Base-by-base conservation (phyloP, 2,113 vertebrate genomes). In the Aramus guarauna region DNA sequence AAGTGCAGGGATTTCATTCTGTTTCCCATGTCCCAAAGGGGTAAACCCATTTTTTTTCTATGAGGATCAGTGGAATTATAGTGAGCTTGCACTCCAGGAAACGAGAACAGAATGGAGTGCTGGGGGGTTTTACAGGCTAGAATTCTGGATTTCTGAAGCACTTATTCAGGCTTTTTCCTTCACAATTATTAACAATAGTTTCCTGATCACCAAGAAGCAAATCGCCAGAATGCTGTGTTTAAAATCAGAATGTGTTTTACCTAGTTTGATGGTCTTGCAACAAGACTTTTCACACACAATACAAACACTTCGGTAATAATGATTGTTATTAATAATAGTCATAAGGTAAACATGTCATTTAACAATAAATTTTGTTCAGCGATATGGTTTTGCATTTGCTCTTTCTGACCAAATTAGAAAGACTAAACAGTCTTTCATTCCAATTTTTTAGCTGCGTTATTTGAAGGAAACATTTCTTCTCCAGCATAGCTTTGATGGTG, bases 401-500 rank as follows among this genome's bases (percentile, higher is more conserved):
- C 39, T 56, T 76, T 79, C 22, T 91, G 50, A 69, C 12, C n/a
- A 69, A 62, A 80, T 48, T 83, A 75, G 62, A 68, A 90, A 83
- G 29, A 52, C 34, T 63, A 14, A 22, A 36, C 16, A 27, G 11
- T 18, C 88, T 85, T 91, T 41, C 0, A n/a, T 85, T 85, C 60
- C 3, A 23, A 48, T 50, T 56, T 90, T 90, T 81, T 16, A 62
- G 18, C 71, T 64, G 9, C 53, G 32, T 72, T 76, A 68, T 90
- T 90, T 88, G 80, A 90, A 94, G 39, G 73, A 74, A 88, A 71
- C 9, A 63, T 92, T 93, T 91, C 60, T 87, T 96, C 27, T 79
- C 59, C 17, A 30, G 24, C 41, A 23, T n/a, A 83, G 87, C 63
- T 74, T 94, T 92, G 88, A 47, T 72, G 21, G 55, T 41, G 47